phyloP scores from a whole-genome alignment of 2,113 vertebrate species.

The Pyxicephalus adspersus region DNA sequence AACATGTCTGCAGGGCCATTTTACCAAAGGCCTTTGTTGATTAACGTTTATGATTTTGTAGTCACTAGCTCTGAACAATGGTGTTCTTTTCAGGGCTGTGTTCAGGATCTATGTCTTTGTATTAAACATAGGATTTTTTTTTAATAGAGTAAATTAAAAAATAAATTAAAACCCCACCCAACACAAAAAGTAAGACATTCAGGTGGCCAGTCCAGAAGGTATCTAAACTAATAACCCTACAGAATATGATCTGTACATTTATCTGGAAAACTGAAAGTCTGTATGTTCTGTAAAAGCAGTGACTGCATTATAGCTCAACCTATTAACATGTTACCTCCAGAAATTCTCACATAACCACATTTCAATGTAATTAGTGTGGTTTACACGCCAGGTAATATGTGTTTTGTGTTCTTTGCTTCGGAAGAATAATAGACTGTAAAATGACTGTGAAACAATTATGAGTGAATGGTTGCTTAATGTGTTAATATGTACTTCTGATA shows the following conservation, averaged over 20 bases:
- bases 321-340: constrained; percentile 10
- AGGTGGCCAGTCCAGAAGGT: not conserved
- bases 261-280: not conserved
- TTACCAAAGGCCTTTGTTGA: no score
- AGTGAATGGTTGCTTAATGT: not conserved
- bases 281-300: constrained; percentile 28
- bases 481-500: not conserved
- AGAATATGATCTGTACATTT: no score
- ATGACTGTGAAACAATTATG: not conserved
- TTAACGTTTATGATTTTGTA: no score
- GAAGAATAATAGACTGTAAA: not conserved
- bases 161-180: no score
- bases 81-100: no score
- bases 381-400: not conserved
- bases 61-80: no score
- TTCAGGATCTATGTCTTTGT: no score
- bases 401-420: not conserved
- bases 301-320: not conserved
- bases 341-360: constrained; percentile 5
- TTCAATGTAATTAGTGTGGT: constrained; percentile 1
- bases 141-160: no score
- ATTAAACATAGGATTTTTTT: no score
- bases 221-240: no score
- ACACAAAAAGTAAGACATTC: not conserved
- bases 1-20: no score